Evolutionary conservation across 1,140 invertebrate genomes (phyloP).

Genomic region (Theocolax elegans): DNA sequence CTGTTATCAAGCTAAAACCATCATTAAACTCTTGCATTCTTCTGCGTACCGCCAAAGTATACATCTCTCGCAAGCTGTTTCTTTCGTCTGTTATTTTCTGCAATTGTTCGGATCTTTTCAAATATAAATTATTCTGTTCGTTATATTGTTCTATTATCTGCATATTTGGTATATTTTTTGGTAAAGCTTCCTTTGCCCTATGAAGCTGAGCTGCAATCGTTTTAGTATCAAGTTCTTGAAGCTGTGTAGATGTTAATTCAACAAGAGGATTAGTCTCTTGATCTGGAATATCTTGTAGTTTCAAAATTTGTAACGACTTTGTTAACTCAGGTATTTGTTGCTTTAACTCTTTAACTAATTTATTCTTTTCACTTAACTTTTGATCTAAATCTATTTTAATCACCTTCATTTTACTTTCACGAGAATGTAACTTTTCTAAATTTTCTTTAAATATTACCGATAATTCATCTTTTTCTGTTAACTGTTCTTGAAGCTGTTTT

Average conservation of each 20-base stretch:
- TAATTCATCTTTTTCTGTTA: conserved; percentile 67
- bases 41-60: conserved; percentile 77
- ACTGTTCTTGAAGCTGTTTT: conserved; percentile 63
- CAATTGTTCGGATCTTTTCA: conserved; percentile 82
- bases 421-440: conserved; percentile 70
- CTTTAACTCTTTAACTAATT: conserved; percentile 74
- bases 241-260: conserved; percentile 75
- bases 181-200: conserved; percentile 55
- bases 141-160: conserved; percentile 72
- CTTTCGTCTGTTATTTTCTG: conserved; percentile 83
- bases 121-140: conserved; percentile 79
- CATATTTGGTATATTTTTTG: conserved; percentile 60
- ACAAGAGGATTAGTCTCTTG: conserved; percentile 67
- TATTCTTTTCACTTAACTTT: conserved; percentile 75
- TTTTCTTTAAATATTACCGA: conserved; percentile 73
- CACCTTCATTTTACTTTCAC: conserved; percentile 77
- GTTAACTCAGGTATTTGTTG: conserved; percentile 68
- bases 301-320: conserved; percentile 70
- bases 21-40: conserved; percentile 87
- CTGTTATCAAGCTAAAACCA: conserved; percentile 91
- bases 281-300: conserved; percentile 77
- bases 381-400: conserved; percentile 82
- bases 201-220: conserved; percentile 49
- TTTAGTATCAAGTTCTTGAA: conserved; percentile 68
- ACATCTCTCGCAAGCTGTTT: conserved; percentile 80